Evolutionary conservation across 2,113 vertebrate genomes (phyloP), one percentile per base, ranked within the genome.

Genomic region (Microtus richardsoni): DNA sequence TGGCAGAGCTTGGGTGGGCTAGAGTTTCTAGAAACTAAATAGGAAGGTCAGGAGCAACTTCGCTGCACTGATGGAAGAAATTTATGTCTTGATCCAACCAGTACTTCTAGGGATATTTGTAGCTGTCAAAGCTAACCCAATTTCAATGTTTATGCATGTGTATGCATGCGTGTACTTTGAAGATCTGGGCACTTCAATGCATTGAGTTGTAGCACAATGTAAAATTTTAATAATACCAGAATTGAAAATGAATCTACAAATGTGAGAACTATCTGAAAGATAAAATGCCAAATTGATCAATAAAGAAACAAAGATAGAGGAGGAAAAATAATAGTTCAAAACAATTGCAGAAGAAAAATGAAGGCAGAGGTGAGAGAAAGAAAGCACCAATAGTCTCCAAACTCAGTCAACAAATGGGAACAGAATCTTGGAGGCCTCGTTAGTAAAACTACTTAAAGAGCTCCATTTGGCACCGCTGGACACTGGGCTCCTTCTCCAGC

Each of bases 311-410:
- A 91, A 47, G 14, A 54, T 39, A n/a, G 52, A 80, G 47, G 26
- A 7, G 24, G 17, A 74, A 86, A 90, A 86, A 41, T 39, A 2
- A 49, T 16, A 75, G 17, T 14, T 52, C 68, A 73, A 87, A 94
- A 44, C 33, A 84, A 62, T n/a, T 89, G 62, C 39, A 91, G 39
- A 73, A 90, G 62, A 88, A 97, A 97, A 89, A 80, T 80, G n/a
- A 91, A 77, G 28, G 39, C 17, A 73, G 39, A 80, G 22, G 39
- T 68, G 54, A 49, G 2, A 54, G 14, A 36, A 85, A 54, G 11
- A 36, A 85, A 41, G 0, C 0, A 8, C 9, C 30, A 28, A 91
- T 22, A 79, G 8, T 89, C 33, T 49, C 54, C 62, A 74, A 68
- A 92, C 16, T 92, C 68, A 71, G 41, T 75, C 24, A 90, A n/a